phyloP scores from a whole-genome alignment of 2,113 vertebrate genomes.

The Dicentrarchus labrax region DNA sequence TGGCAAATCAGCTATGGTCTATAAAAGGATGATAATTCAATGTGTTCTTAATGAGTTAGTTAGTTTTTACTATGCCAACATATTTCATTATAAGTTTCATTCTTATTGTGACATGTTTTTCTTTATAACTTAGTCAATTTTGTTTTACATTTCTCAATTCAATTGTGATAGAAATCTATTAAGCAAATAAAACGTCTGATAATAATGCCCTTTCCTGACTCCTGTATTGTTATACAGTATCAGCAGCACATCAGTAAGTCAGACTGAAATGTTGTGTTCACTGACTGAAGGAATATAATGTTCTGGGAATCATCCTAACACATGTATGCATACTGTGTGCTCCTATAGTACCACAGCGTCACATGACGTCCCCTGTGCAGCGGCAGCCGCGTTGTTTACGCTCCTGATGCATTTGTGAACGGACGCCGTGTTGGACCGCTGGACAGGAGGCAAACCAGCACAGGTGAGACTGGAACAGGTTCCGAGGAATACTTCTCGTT shows the following conservation, averaged over 20 bases:
- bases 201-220: background rate
- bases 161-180: background rate
- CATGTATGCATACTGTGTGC: too few species aligned
- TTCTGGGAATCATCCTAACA: too few species aligned
- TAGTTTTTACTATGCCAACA: too few species aligned
- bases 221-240: too few species aligned
- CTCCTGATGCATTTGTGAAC: conserved; percentile 29
- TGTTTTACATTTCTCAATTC: background rate
- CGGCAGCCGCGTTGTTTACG: conserved; percentile 44
- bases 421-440: background rate
- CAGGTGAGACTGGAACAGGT: conserved; percentile 34
- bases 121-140: background rate
- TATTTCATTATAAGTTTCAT: background rate
- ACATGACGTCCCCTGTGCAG: conserved; percentile 52
- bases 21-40: background rate
- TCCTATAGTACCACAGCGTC: conserved; percentile 10
- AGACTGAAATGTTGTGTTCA: too few species aligned
- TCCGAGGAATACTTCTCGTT: rapidly evolving
- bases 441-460: background rate
- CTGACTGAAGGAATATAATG: too few species aligned
- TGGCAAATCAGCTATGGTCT: too few species aligned
- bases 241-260: too few species aligned
- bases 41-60: background rate
- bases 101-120: background rate
- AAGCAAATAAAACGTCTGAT: background rate